Evolutionary conservation across 2,113 vertebrate genomes (phyloP).

Genomic region (Taxidea taxus): DNA sequence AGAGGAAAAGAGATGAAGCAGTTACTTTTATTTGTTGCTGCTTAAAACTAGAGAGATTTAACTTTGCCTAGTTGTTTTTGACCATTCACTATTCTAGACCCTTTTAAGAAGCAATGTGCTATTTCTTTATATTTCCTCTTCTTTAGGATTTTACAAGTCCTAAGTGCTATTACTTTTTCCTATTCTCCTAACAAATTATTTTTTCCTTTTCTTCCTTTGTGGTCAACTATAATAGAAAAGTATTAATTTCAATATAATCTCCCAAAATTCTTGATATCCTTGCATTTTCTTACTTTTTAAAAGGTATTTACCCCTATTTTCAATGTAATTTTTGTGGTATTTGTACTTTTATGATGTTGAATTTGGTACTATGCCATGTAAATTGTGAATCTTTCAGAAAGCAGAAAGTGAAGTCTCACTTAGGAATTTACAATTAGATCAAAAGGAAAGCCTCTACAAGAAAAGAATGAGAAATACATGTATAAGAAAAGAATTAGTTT

Average conservation of each 20-base stretch:
- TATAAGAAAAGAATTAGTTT: background rate
- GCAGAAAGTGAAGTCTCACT: background rate
- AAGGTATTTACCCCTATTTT: background rate
- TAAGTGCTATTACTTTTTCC: background rate
- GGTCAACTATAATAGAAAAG: background rate
- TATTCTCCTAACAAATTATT: background rate
- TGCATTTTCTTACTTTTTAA: background rate
- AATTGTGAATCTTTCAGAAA: conserved; percentile 34
- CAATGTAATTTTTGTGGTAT: background rate
- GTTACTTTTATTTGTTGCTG: conserved; percentile 10
- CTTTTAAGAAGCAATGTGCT: background rate
- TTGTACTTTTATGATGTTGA: conserved; percentile 20
- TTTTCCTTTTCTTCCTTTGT: background rate
- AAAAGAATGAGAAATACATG: background rate
- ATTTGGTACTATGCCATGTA: background rate
- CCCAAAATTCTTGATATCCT: background rate
- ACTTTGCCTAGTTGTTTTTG: background rate
- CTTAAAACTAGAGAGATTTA: background rate
- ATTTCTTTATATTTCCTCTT: background rate
- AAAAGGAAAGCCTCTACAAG: background rate
- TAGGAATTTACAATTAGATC: conserved; percentile 12
- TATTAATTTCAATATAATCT: background rate
- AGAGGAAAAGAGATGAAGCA: background rate
- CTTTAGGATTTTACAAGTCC: background rate
- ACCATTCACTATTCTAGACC: background rate